Percentiles rank a stretch among this genome's conserved stretches.
Conservation (phyloP, 2,113 vertebrate genomes). For the Trematomus loennbergii region DNA sequence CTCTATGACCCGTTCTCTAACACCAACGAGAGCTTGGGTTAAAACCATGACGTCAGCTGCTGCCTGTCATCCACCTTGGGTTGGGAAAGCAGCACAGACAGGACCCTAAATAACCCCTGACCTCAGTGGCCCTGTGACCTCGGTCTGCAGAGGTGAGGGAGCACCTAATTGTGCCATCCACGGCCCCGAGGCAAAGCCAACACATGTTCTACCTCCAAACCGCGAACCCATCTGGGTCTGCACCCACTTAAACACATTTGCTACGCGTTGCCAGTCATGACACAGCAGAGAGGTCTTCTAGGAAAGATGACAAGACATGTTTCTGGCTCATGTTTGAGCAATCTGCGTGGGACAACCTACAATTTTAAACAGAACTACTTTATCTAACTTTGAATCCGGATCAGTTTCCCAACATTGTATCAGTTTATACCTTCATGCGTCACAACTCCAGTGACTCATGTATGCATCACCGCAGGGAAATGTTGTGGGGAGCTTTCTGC, state of each 20-base stretch:
- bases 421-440: slow-evolving; percentile 57
- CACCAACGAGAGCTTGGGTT: not conserved
- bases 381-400: slow-evolving; percentile 22
- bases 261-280: slow-evolving; percentile 45
- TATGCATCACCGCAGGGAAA: slow-evolving; percentile 47
- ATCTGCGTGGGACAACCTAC: not conserved
- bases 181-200: slow-evolving; percentile 61
- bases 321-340: not conserved
- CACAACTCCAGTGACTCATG: slow-evolving; percentile 68
- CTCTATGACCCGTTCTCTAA: not conserved
- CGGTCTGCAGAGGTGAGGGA: slow-evolving; percentile 74
- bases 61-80: not conserved
- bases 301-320: slow-evolving; percentile 27
- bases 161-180: slow-evolving; percentile 80
- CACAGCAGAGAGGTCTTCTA: slow-evolving; percentile 51
- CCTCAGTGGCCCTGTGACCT: slow-evolving; percentile 72
- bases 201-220: slow-evolving; percentile 70
- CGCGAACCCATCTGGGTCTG: slow-evolving; percentile 52
- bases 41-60: slow-evolving; percentile 45
- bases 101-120: slow-evolving; percentile 74
- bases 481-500: slow-evolving; percentile 53
- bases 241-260: slow-evolving; percentile 59
- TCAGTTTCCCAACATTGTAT: slow-evolving; percentile 52
- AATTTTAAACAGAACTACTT: slow-evolving; percentile 17
- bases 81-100: slow-evolving; percentile 40